phyloP scores from a whole-genome alignment of 2,113 vertebrate genomes.

The Chroicocephalus ridibundus region DNA sequence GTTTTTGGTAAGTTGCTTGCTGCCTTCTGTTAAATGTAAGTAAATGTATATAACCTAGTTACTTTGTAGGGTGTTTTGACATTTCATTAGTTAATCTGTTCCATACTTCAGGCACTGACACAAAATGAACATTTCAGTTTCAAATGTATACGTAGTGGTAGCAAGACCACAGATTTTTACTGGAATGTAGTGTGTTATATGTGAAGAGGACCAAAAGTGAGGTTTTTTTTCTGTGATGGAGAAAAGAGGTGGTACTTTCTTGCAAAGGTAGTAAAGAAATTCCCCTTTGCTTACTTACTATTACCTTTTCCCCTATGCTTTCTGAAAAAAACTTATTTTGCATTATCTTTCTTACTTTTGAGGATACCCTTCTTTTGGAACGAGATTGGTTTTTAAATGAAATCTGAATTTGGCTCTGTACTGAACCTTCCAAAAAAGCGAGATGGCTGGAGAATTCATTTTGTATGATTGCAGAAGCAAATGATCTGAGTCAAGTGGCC shows the following conservation, averaged over 20 bases:
- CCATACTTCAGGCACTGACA: not conserved
- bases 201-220: not conserved
- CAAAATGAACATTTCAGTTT: not conserved
- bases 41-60: not conserved
- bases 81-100: not conserved
- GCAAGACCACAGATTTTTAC: not conserved
- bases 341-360: not conserved
- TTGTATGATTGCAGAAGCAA: constrained; percentile 28
- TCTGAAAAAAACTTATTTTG: not conserved
- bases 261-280: not conserved
- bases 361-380: not conserved
- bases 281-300: not conserved
- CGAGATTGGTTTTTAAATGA: not conserved
- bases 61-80: not conserved
- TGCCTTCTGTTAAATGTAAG: not conserved
- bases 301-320: fast-evolving
- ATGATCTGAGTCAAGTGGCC: constrained; percentile 45
- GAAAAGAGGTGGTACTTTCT: not conserved
- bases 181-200: not conserved
- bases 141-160: not conserved
- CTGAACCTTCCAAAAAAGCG: not conserved
- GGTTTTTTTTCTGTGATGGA: not conserved
- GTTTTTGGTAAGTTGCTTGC: not conserved
- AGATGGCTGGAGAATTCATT: constrained; percentile 21
- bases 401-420: not conserved